phyloP scores from a whole-genome alignment of 2,888 invertebrate genomes.

The Perdita meconis region DNA sequence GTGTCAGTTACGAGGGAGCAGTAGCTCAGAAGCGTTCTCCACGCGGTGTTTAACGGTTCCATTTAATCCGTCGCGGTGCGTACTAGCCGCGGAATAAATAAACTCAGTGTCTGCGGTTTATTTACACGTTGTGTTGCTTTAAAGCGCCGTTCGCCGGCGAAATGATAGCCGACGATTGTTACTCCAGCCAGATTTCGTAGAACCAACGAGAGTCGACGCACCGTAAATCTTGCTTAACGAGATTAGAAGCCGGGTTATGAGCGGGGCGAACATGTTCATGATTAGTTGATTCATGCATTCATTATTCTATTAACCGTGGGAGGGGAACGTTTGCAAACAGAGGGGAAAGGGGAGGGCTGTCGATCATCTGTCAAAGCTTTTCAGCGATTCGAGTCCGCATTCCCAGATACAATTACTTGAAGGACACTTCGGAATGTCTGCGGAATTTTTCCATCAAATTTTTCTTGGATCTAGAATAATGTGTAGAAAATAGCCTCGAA shows the following conservation, averaged over 20 bases:
- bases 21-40: conserved; percentile 6
- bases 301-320: conserved; percentile 38
- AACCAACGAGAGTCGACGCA: conserved; percentile 50
- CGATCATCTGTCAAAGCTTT: conserved; percentile 10
- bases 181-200: conserved; percentile 67
- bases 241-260: conserved; percentile 55
- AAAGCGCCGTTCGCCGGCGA: conserved; percentile 71
- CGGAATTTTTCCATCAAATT: no score
- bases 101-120: conserved; percentile 71
- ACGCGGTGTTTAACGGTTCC: conserved; percentile 17
- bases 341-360: not conserved
- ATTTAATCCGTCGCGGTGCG: conserved; percentile 24
- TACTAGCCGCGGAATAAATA: conserved; percentile 40
- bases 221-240: conserved; percentile 62
- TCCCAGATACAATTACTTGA: no score
- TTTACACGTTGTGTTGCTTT: conserved; percentile 71
- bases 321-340: conserved; percentile 40
- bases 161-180: conserved; percentile 74
- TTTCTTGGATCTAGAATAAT: no score
- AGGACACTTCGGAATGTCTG: no score
- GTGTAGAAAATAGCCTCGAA: no score
- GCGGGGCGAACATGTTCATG: conserved; percentile 36
- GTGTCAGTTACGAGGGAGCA: not conserved
- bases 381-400: not conserved
- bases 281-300: conserved; percentile 45